Evolutionary conservation across 2,113 vertebrate species (phyloP).

Genomic region (Girardinichthys multiradiatus): DNA sequence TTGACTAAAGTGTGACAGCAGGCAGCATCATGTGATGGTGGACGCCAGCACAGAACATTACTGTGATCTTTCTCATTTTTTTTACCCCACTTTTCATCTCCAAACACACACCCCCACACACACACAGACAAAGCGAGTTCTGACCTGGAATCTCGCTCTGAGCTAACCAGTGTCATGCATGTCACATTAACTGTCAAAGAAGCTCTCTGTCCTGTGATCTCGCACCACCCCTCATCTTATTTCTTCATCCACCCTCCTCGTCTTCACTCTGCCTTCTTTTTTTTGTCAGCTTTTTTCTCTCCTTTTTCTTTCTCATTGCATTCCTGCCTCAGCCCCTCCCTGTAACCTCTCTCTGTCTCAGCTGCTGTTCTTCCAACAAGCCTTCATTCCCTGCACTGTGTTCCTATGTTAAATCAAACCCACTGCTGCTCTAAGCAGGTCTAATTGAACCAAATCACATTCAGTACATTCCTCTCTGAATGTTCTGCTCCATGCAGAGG

Average conservation of each 20-base stretch:
- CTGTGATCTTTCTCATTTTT: slow-evolving; percentile 52
- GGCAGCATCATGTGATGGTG: slow-evolving; percentile 68
- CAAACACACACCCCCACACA: slow-evolving; percentile 29
- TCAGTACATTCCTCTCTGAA: slow-evolving; percentile 52
- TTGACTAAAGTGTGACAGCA: slow-evolving; percentile 61
- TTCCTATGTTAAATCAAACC: slow-evolving; percentile 52
- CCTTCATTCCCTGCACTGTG: slow-evolving; percentile 39
- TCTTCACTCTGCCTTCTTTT: slow-evolving; percentile 8
- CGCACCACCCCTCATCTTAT: slow-evolving; percentile 36
- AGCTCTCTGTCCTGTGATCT: slow-evolving; percentile 67
- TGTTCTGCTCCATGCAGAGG: slow-evolving; percentile 1
- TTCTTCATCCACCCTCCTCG: slow-evolving; percentile 20
- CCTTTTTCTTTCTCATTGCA: slow-evolving; percentile 6
- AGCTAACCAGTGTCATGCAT: slow-evolving; percentile 71
- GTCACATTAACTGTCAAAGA: slow-evolving; percentile 73
- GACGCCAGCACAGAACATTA: slow-evolving; percentile 50
- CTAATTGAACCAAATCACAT: slow-evolving; percentile 42
- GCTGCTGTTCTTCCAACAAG: slow-evolving; percentile 26
- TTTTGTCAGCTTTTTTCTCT: not conserved
- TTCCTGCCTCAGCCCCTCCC: slow-evolving; percentile 28
- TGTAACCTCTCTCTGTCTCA: slow-evolving; percentile 1
- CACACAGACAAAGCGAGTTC: not conserved
- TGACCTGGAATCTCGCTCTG: slow-evolving; percentile 67
- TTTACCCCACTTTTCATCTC: slow-evolving; percentile 8
- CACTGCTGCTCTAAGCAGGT: slow-evolving; percentile 25